These are phyloP conservation scores for Globia sparganii DNA, from an alignment of 2,888 invertebrate species.

Conservation along the genomic window DNA sequence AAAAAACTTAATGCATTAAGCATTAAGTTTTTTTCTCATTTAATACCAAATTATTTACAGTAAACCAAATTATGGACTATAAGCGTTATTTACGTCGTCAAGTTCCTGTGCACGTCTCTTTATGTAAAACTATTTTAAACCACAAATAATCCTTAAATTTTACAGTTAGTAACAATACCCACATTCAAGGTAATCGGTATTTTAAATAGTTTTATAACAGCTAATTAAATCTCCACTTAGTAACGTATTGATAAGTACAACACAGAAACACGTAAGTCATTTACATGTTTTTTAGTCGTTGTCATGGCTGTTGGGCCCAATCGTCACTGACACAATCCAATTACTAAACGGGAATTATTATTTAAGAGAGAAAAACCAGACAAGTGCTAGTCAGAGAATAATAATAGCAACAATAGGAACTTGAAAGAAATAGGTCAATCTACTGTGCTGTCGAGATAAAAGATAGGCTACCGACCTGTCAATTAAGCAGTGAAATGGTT, in stretches of 20 bases:
- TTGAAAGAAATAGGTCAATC: constrained; percentile 55
- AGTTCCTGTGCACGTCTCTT: too few relatives aligned
- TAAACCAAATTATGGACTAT: too few relatives aligned
- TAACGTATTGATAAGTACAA: constrained; percentile 17
- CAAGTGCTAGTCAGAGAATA: constrained; percentile 57
- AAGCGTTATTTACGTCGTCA: too few relatives aligned
- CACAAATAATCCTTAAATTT: constrained; percentile 16
- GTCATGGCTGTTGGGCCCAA: constrained; percentile 67
- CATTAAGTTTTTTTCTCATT: too few relatives aligned
- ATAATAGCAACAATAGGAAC: constrained; percentile 41
- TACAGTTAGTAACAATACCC: constrained; percentile 10
- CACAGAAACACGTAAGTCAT: constrained; percentile 35
- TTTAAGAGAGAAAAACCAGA: constrained; percentile 68
- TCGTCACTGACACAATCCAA: constrained; percentile 79
- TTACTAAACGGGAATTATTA: constrained; percentile 76
- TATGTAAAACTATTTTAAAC: constrained; percentile 5
- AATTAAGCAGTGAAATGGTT: constrained; percentile 58
- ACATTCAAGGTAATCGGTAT: constrained; percentile 3
- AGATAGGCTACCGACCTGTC: constrained; percentile 54
- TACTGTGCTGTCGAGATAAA: constrained; percentile 43
- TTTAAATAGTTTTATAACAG: constrained; percentile 4
- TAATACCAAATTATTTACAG: too few relatives aligned
- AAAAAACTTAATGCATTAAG: too few relatives aligned
- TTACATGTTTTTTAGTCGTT: too few relatives aligned
- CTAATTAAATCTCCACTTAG: constrained; percentile 22